These are phyloP conservation scores for Amblyornis subalaris DNA, from an alignment of 2,113 vertebrate genomes.

Conservation along the genomic window DNA sequence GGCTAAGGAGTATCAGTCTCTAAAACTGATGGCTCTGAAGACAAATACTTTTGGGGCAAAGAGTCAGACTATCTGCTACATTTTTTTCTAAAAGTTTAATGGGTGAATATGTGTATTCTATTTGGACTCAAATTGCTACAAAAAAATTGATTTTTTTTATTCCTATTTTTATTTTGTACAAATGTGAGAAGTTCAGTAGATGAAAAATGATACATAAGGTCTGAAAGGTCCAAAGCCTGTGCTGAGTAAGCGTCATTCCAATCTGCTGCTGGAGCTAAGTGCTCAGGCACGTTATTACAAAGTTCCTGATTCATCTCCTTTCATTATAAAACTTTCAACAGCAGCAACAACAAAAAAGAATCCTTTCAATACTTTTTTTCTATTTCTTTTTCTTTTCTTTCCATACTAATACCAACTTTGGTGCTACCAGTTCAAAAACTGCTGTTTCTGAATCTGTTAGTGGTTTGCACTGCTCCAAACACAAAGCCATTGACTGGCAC, in stretches of 20 bases:
- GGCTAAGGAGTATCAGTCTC: neutral
- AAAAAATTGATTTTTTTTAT: neutral
- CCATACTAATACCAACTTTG: neutral
- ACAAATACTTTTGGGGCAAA: neutral
- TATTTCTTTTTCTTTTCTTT: neutral
- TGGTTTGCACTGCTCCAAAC: neutral
- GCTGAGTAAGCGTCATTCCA: conserved; percentile 19
- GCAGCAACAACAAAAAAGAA: neutral
- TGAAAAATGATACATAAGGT: conserved; percentile 34
- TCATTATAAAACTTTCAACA: conserved; percentile 28
- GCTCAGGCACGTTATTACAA: conserved; percentile 10
- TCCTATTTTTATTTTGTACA: neutral
- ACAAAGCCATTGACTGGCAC: neutral
- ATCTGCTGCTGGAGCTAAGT: conserved; percentile 16
- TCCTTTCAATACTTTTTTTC: neutral
- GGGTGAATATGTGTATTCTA: neutral
- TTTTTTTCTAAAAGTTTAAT: neutral
- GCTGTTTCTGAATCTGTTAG: neutral
- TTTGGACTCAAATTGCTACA: neutral
- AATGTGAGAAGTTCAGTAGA: neutral
- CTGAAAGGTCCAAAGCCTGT: conserved; percentile 32
- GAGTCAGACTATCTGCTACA: neutral
- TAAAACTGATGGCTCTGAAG: conserved; percentile 31
- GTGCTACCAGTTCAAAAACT: neutral
- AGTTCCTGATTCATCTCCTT: conserved; percentile 39